A percentile compares a stretch with the other conserved stretches of the same genome.
phyloP scores from a whole-genome alignment of 2,797 vertebrate species.

The Crocidura indochinensis region DNA sequence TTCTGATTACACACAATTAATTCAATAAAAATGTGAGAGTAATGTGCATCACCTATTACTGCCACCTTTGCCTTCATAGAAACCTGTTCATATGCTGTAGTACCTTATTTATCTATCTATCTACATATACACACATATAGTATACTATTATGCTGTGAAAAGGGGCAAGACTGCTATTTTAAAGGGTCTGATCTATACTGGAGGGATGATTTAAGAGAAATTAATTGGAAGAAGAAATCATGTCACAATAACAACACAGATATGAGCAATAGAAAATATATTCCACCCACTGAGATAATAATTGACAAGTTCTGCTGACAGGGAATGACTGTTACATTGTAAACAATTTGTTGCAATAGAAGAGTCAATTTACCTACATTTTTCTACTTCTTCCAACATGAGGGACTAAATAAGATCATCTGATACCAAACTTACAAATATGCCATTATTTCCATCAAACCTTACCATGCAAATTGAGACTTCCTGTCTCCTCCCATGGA shows the following conservation, averaged over 20 bases:
- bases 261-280: constrained; percentile 1
- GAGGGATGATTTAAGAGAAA: too few species aligned
- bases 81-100: constrained; percentile 12
- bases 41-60: not conserved
- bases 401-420: not conserved
- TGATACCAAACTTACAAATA: not conserved
- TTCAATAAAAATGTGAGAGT: not conserved
- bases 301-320: not conserved
- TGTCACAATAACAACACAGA: not conserved
- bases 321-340: not conserved
- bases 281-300: not conserved
- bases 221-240: not conserved
- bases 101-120: too few species aligned
- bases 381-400: constrained; percentile 18
- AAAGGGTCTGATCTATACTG: too few species aligned
- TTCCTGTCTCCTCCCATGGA: not conserved
- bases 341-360: not conserved
- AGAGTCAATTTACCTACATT: constrained; percentile 2
- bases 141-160: too few species aligned
- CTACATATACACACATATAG: too few species aligned
- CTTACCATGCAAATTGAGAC: not conserved
- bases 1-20: not conserved
- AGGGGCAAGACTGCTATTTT: too few species aligned
- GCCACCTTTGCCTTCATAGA: constrained; percentile 51
- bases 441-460: not conserved